Evolutionary conservation across 2,888 invertebrate genomes (phyloP).

Genomic region (Euzophera pinguis): DNA sequence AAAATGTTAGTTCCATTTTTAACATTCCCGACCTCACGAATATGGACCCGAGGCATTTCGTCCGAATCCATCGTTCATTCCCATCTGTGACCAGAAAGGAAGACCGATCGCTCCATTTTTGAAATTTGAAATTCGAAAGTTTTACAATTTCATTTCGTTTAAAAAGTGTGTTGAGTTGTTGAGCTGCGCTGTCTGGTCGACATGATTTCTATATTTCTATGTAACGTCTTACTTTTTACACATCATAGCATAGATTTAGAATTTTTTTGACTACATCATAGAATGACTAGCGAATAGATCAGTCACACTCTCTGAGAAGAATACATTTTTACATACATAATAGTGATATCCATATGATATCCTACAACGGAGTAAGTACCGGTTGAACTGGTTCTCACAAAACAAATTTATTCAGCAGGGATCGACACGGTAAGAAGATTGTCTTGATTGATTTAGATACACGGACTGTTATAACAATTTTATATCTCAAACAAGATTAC

Average conservation of each 20-base stretch:
- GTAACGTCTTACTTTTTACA: neutral
- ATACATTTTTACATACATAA: too few relatives aligned
- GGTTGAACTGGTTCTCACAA: too few relatives aligned
- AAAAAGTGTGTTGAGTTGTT: neutral
- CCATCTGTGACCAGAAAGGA: neutral
- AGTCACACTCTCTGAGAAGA: too few relatives aligned
- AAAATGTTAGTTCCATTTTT: neutral
- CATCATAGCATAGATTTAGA: too few relatives aligned
- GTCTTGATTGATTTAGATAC: neutral
- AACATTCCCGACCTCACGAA: neutral
- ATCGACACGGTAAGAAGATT: neutral
- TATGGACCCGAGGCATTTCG: neutral
- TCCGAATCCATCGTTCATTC: constrained; percentile 5
- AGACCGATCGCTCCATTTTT: neutral
- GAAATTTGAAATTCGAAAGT: constrained; percentile 1
- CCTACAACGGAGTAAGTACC: too few relatives aligned
- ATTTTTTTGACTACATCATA: too few relatives aligned
- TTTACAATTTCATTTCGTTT: constrained; percentile 1
- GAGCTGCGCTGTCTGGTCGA: neutral
- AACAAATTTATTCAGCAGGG: too few relatives aligned
- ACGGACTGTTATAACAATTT: neutral
- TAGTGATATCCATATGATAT: too few relatives aligned
- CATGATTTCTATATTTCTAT: neutral
- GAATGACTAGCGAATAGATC: neutral
- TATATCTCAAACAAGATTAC: neutral